Evolutionary conservation across 2,113 vertebrate species (phyloP), one percentile per base, ranked within the genome.

Genomic region (Calidris pygmaea): DNA sequence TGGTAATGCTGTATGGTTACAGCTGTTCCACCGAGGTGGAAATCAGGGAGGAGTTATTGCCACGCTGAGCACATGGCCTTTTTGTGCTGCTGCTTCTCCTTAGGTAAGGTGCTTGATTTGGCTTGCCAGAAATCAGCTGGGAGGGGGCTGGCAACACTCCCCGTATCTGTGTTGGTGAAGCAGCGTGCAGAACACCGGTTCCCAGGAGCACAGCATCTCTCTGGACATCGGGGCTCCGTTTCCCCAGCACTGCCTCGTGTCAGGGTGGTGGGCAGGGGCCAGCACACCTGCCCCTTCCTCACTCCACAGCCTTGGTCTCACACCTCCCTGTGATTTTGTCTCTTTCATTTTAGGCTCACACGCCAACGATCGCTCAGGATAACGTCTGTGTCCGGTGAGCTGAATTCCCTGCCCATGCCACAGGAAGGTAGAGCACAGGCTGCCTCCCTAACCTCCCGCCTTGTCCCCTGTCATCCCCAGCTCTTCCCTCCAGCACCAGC

Each of bases 171-270:
- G 26, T 1, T 14, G 56, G 18, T 24, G 45, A 26, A 35, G 52
- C 37, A 45, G 29, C 0, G 1, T 4, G 9, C 34, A 22, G 84
- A 71, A 62, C 30, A 43, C 10, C 15, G 2, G 50, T 15, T 67
- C 45, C 60, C 52, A 14, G 67, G 27, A 43, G 52, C 56, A 30
- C 71, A 55, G 47, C 24, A 17, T 59, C 63, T 24, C n/a, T 56
- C 68, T 47, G 35, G 68, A 7, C 19, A 27, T 2, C 1, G 0
- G 62, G 53, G 16, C 12, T 92, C 5, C 0, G 18, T 34, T 53
- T 50, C 52, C 52, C 27, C 47, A 35, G 67, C n/a, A 19, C 43
- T 47, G 52, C 30, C 9, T 0, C 34, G 39, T 73, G 37, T 47
- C 76, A 20, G 27, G 8, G 39, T 1, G 5, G 48, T 32, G 34